Evolutionary conservation across 2,113 vertebrate species (phyloP).

Genomic region (Acinonyx jubatus): DNA sequence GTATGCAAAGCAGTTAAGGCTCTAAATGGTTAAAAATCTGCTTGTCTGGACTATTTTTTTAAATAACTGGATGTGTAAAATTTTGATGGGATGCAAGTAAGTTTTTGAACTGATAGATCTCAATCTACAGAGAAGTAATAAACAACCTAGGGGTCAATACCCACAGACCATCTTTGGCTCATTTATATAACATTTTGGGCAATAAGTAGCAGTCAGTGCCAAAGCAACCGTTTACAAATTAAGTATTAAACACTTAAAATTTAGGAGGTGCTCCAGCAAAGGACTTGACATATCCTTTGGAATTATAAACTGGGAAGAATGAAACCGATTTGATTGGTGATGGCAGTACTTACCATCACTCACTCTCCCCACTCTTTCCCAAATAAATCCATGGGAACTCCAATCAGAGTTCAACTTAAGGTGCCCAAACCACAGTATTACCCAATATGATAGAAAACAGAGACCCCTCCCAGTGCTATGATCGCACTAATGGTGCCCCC

Average conservation of each 20-base stretch:
- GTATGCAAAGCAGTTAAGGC: background rate
- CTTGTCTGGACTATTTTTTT: background rate
- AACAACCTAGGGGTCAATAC: background rate
- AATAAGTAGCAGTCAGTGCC: background rate
- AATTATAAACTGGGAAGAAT: background rate
- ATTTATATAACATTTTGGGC: background rate
- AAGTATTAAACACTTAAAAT: background rate
- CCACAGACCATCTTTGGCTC: background rate
- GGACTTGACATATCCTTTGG: background rate
- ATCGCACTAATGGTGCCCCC: background rate
- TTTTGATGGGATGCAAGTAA: background rate
- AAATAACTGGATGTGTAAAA: background rate
- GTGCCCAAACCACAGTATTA: background rate
- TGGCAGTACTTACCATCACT: background rate
- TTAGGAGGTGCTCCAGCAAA: background rate
- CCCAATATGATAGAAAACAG: background rate
- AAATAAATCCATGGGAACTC: background rate
- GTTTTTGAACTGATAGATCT: background rate
- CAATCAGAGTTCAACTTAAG: background rate
- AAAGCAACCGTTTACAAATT: background rate
- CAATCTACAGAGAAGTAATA: background rate
- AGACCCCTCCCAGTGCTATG: background rate
- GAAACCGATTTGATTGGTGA: background rate
- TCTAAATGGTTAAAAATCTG: background rate
- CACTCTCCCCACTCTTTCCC: background rate